Percentiles rank a stretch among this genome's conserved stretches.
Evolutionary conservation across 2,797 vertebrate species (phyloP).

Genomic region (Labroides dimidiatus): DNA sequence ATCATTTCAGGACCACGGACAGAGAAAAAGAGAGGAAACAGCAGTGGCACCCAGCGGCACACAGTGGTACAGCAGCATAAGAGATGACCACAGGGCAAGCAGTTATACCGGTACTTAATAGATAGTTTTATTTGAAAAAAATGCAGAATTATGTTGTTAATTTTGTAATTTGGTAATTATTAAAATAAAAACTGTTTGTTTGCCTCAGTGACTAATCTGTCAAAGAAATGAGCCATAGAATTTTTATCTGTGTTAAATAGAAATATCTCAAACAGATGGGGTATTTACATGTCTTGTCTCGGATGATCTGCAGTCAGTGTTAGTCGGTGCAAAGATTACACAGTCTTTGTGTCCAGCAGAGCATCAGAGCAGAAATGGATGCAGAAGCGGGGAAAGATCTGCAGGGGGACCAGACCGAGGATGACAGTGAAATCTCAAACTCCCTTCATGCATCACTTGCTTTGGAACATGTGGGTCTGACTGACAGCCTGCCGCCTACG

Average conservation of each 20-base stretch:
- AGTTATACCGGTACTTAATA: too few species aligned
- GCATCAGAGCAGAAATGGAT: slow-evolving; percentile 57
- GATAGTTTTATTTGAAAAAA: too few species aligned
- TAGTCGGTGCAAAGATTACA: slow-evolving; percentile 44
- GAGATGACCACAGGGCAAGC: too few species aligned
- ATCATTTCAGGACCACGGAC: slow-evolving; percentile 77
- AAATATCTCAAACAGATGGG: neutral
- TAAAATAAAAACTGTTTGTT: neutral
- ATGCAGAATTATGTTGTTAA: neutral
- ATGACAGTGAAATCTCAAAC: slow-evolving; percentile 73
- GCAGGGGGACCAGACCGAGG: slow-evolving; percentile 55
- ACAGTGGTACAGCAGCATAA: neutral
- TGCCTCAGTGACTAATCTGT: neutral
- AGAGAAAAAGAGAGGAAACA: slow-evolving; percentile 49
- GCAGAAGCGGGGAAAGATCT: slow-evolving; percentile 34
- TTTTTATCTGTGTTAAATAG: neutral
- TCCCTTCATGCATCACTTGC: slow-evolving; percentile 71
- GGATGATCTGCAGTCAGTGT: slow-evolving; percentile 50
- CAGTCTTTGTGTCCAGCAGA: slow-evolving; percentile 50
- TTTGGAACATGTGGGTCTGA: slow-evolving; percentile 64
- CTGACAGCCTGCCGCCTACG: slow-evolving; percentile 61
- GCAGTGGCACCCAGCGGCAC: slow-evolving; percentile 68
- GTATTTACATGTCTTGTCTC: slow-evolving; percentile 4
- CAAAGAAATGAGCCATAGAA: neutral
- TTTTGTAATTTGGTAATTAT: too few species aligned